Conservation (phyloP, 1,140 invertebrate species). For the Melitaea cinxia region DNA sequence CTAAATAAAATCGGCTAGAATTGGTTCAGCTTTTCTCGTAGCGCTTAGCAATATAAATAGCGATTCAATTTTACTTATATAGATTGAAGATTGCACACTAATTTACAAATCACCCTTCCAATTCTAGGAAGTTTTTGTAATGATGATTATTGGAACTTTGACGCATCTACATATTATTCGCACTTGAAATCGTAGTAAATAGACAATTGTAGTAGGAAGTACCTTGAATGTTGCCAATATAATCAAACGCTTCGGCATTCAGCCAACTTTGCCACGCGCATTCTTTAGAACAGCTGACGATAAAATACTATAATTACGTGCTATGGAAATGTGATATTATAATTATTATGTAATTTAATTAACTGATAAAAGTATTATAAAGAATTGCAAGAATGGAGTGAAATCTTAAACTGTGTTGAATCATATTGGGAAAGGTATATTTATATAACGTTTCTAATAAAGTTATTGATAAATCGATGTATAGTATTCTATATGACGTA, state of each 20-base stretch:
- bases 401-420: too few relatives aligned
- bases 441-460: too few relatives aligned
- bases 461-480: too few relatives aligned
- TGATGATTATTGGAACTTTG: neutral
- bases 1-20: too few relatives aligned
- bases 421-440: too few relatives aligned
- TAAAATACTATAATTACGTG: slow-evolving; percentile 1
- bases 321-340: neutral
- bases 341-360: neutral
- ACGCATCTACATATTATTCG: slow-evolving; percentile 7
- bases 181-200: slow-evolving; percentile 30
- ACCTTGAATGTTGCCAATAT: slow-evolving; percentile 34
- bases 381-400: too few relatives aligned
- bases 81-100: neutral
- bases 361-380: too few relatives aligned
- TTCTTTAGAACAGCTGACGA: slow-evolving; percentile 22
- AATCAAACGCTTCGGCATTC: slow-evolving; percentile 31
- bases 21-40: too few relatives aligned
- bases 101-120: neutral
- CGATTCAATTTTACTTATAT: too few relatives aligned
- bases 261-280: slow-evolving; percentile 30
- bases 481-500: too few relatives aligned
- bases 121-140: neutral
- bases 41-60: too few relatives aligned
- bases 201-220: slow-evolving; percentile 34